Conservation (phyloP, 2,797 vertebrate genomes). For the Neopelma chrysocephalum region DNA sequence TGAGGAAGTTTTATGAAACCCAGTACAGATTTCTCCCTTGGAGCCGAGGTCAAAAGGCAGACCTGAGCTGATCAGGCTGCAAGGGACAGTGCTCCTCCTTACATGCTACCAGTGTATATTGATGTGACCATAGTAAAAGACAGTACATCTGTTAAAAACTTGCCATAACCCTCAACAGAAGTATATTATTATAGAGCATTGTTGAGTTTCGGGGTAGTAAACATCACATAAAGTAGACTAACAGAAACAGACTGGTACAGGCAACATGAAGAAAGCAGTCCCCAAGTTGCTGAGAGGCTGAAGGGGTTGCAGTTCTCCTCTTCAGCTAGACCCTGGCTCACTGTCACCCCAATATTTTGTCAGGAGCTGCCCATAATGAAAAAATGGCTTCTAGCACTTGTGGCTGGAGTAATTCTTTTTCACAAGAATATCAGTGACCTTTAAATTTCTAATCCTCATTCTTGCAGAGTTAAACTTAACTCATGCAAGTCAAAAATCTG, state of each 20-base stretch:
- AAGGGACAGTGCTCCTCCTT: background rate
- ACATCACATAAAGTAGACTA: background rate
- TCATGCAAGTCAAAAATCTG: background rate
- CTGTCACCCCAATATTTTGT: background rate
- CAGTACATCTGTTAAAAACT: background rate
- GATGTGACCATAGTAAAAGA: background rate
- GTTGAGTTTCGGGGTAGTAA: background rate
- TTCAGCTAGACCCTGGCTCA: background rate
- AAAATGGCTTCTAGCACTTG: background rate
- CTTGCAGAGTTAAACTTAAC: background rate
- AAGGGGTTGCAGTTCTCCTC: background rate
- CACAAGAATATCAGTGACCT: background rate
- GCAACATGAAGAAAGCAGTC: background rate
- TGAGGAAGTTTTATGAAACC: background rate
- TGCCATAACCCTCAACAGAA: background rate
- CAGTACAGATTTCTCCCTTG: background rate
- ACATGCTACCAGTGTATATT: accelerated
- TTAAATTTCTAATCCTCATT: background rate
- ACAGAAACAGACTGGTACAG: background rate
- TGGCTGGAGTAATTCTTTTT: background rate
- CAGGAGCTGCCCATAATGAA: background rate
- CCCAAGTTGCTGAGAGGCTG: background rate
- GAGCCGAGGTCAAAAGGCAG: background rate
- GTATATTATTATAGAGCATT: background rate
- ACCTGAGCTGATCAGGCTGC: background rate